phyloP scores from a whole-genome alignment of 1,140 invertebrate species.

The Philopotamus ludificatus region DNA sequence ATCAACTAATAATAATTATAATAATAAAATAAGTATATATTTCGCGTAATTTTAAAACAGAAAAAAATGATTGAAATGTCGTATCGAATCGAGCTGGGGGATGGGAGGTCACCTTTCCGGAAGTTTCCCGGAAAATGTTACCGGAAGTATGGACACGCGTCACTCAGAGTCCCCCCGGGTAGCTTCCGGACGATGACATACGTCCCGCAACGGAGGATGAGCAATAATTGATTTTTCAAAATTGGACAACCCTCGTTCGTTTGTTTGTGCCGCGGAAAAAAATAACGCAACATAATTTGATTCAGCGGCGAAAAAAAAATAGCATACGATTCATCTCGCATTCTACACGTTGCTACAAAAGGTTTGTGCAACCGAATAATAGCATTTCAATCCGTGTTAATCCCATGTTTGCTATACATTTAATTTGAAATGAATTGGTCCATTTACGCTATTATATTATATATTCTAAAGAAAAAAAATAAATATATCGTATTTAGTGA shows the following conservation, averaged over 20 bases:
- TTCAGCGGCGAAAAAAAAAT: too few species aligned
- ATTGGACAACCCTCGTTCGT: too few species aligned
- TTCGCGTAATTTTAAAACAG: too few species aligned
- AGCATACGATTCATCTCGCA: too few species aligned
- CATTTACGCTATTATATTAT: neutral
- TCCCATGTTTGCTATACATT: conserved; percentile 23
- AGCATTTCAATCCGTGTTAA: neutral
- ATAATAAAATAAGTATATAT: too few species aligned
- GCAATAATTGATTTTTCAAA: neutral
- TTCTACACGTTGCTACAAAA: too few species aligned
- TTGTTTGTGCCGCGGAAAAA: too few species aligned
- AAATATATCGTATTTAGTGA: too few species aligned
- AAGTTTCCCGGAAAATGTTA: conserved; percentile 20
- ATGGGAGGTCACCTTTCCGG: conserved; percentile 9
- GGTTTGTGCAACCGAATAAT: conserved; percentile 11
- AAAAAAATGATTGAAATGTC: neutral
- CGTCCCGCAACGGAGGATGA: neutral
- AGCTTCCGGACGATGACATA: neutral
- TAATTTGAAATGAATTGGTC: conserved; percentile 17
- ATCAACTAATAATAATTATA: neutral
- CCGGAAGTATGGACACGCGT: conserved; percentile 18
- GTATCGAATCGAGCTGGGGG: neutral
- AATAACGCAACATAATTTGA: too few species aligned
- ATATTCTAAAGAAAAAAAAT: too few species aligned
- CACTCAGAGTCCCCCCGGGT: conserved; percentile 4